Conservation (phyloP, 30 jellyfish, hydroid and myxozoan species). For the Rhopilema esculentum region DNA sequence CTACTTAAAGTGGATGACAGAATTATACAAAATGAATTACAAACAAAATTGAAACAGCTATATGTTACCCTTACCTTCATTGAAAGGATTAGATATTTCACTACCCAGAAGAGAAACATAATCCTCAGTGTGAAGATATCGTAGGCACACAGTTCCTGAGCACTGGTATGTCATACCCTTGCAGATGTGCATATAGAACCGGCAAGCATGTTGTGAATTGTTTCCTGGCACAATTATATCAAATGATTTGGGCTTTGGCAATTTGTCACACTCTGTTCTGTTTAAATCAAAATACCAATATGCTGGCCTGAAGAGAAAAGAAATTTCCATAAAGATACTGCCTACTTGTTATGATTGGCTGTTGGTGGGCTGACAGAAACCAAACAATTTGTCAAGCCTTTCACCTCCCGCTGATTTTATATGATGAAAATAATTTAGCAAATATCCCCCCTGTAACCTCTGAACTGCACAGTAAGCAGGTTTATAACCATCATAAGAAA, state of each 20-base stretch:
- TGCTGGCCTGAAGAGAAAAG: constrained; percentile 39
- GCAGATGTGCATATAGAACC: constrained; percentile 88
- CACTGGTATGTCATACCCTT: constrained; percentile 78
- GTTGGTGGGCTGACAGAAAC: too few relatives aligned
- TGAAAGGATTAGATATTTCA: constrained; percentile 64
- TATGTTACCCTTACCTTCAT: constrained; percentile 90
- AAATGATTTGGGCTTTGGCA: constrained; percentile 37
- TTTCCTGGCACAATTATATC: constrained; percentile 23
- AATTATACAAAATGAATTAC: too few relatives aligned
- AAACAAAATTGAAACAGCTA: too few relatives aligned
- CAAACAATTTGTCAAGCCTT: too few relatives aligned
- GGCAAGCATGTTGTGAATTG: constrained; percentile 58
- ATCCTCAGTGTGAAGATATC: constrained; percentile 73
- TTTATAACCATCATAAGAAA: too few relatives aligned
- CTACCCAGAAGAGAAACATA: constrained; percentile 73
- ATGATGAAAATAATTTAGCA: too few relatives aligned
- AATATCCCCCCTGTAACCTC: too few relatives aligned
- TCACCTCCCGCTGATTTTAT: too few relatives aligned
- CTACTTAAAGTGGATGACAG: too few relatives aligned
- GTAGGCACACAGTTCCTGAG: constrained; percentile 82
- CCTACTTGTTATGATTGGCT: too few relatives aligned
- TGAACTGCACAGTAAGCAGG: too few relatives aligned
- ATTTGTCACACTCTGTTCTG: constrained; percentile 27
- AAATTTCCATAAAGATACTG: too few relatives aligned
- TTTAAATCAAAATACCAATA: constrained; percentile 71